Evolutionary conservation across 2,888 invertebrate genomes (phyloP), one percentile per base, ranked within the genome.

Genomic region (Hymenopus coronatus): DNA sequence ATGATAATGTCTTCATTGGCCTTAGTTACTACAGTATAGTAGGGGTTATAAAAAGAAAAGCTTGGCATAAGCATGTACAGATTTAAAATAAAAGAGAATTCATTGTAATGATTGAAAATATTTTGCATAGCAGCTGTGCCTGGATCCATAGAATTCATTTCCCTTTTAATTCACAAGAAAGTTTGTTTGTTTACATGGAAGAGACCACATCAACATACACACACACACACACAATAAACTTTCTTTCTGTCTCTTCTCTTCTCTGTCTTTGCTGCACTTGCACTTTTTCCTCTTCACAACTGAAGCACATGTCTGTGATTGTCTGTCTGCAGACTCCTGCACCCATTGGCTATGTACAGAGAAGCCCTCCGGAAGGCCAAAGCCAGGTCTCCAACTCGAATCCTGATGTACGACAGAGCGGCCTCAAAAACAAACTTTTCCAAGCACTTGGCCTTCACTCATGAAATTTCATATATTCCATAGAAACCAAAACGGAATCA

Each of bases 361-460:
- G 92, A 92, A 91, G 92, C 90, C 91, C 91, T 89, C 91, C 91
- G 89, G 90, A 91, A 89, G 87, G 89, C 54, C 88, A 87, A 54
- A 82, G 87, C 70, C 88, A 83, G 81, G 82, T 86, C 86, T 46
- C 81, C 83, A 87, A 88, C 84, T 27, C 28, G 83, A 87, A 84
- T 89, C 82, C 88, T 70, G 90, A 95, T 95, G 94, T 94, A 94
- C 95, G 93, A 90, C 95, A 95, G 94, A 95, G 96, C 94, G 96
- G 97, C 94, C 95, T 97, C 93, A 97, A 97, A 95, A 96, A 96
- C 94, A 97, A 97, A 96, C 95, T 97, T 93, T 97, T 97, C 95
- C 96, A 96, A 95, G 97, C 96, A 93, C 95, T 97, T 94, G 97
- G 97, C 93, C 96, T 97, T 94, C 90, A 90, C 83, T 90, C 90